A percentile compares a stretch with the other conserved stretches of the same genome.
phyloP scores from a whole-genome alignment of 1,140 invertebrate species.

The Macrocentrus cingulum region DNA sequence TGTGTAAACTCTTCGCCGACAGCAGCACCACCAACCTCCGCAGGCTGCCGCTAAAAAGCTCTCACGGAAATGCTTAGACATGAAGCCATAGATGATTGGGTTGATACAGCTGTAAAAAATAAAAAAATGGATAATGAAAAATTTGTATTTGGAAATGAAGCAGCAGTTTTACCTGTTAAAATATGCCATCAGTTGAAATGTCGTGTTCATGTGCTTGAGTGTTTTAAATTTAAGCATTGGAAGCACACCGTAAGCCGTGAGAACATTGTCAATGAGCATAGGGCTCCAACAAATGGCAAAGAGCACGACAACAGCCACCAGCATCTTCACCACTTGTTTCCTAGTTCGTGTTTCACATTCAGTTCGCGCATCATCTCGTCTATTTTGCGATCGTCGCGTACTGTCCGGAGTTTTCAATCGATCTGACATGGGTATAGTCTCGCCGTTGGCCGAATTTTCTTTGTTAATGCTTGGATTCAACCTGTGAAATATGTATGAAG shows the following conservation, averaged over 20 bases:
- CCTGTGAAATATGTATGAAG: slow-evolving; percentile 34
- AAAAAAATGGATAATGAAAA: background rate
- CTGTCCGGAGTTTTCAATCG: slow-evolving; percentile 30
- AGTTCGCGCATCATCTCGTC: slow-evolving; percentile 38
- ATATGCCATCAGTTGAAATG: slow-evolving; percentile 69
- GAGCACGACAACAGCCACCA: slow-evolving; percentile 69
- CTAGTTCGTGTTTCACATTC: slow-evolving; percentile 43
- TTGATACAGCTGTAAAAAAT: slow-evolving; percentile 69
- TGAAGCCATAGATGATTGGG: slow-evolving; percentile 79
- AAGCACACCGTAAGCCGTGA: slow-evolving; percentile 65
- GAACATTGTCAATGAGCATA: slow-evolving; percentile 66
- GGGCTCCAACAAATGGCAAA: slow-evolving; percentile 73
- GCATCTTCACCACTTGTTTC: slow-evolving; percentile 69
- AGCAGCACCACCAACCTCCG: slow-evolving; percentile 48
- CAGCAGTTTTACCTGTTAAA: slow-evolving; percentile 63
- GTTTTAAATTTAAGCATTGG: slow-evolving; percentile 58
- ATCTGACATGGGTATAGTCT: slow-evolving; percentile 50
- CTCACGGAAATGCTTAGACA: slow-evolving; percentile 77
- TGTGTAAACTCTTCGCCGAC: slow-evolving; percentile 37
- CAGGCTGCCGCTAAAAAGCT: slow-evolving; percentile 59
- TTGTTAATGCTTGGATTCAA: slow-evolving; percentile 35
- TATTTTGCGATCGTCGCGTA: slow-evolving; percentile 34
- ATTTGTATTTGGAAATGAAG: background rate
- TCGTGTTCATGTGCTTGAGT: slow-evolving; percentile 65
- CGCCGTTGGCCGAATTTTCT: slow-evolving; percentile 29